Conservation (phyloP, 2,113 vertebrate genomes). For the Cololabis saira region DNA sequence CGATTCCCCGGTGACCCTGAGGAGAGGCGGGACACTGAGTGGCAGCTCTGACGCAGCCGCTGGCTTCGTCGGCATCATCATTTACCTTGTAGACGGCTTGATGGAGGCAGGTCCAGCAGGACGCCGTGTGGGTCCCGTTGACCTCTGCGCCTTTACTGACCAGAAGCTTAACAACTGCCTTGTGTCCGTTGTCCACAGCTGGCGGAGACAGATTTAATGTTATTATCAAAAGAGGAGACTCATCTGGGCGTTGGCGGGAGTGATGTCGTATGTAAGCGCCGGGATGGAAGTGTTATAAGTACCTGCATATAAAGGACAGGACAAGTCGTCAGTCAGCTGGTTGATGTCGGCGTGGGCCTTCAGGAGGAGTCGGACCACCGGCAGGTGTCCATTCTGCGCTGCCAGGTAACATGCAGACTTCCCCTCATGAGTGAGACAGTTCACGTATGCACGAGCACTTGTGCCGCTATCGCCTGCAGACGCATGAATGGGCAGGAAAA, state of each 20-base stretch:
- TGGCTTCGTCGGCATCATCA: not conserved
- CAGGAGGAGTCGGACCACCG: slow-evolving; percentile 81
- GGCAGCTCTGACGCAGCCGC: not conserved
- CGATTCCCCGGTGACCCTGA: slow-evolving; percentile 86
- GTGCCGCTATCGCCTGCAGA: slow-evolving; percentile 70
- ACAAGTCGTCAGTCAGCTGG: slow-evolving; percentile 85
- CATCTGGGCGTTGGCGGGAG: not conserved
- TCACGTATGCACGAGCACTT: slow-evolving; percentile 69
- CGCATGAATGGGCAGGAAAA: not conserved
- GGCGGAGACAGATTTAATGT: not conserved
- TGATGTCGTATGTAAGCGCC: not conserved
- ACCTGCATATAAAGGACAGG: slow-evolving; percentile 91
- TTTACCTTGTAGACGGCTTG: slow-evolving; percentile 85
- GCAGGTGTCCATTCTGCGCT: slow-evolving; percentile 81
- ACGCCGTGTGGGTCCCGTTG: slow-evolving; percentile 86
- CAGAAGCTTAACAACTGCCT: slow-evolving; percentile 81
- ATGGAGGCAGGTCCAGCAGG: slow-evolving; percentile 94
- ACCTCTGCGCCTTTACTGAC: slow-evolving; percentile 84
- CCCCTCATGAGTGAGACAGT: slow-evolving; percentile 88
- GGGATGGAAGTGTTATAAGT: not conserved
- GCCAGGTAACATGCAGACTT: slow-evolving; percentile 88
- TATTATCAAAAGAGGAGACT: accelerated
- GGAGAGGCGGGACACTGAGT: slow-evolving; percentile 13
- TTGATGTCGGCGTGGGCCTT: slow-evolving; percentile 83
- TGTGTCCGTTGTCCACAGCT: slow-evolving; percentile 86